These are phyloP conservation scores for Diabrotica undecimpunctata DNA, from an alignment of 1,140 invertebrate species.

Conservation along the genomic window DNA sequence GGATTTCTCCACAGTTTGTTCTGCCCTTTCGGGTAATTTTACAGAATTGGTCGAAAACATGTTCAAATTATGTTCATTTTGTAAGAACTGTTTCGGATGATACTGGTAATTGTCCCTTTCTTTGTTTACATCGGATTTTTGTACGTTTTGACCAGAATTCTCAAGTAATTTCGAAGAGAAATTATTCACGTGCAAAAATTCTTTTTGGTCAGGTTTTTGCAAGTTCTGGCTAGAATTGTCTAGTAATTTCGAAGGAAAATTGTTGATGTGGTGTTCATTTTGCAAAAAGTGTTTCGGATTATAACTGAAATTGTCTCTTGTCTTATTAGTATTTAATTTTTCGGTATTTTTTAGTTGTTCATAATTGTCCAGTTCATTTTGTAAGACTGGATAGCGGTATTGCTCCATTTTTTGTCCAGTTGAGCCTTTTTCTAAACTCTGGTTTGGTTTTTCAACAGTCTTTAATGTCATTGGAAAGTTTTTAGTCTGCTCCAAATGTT, in stretches of 20 bases:
- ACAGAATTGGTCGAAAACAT: neutral
- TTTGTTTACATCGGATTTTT: neutral
- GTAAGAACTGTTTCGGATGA: neutral
- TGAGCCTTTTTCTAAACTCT: neutral
- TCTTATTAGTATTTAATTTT: neutral
- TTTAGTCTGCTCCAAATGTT: no score
- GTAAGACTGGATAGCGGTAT: no score
- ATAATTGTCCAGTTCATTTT: no score
- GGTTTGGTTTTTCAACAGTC: no score
- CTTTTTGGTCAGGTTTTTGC: neutral
- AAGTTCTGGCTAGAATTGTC: neutral
- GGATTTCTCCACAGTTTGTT: neutral
- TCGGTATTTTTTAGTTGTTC: neutral
- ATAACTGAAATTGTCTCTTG: neutral
- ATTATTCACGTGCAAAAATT: neutral
- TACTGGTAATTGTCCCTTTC: neutral
- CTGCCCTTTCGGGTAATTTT: neutral
- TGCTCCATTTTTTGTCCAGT: neutral
- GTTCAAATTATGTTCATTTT: neutral
- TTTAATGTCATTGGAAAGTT: no score
- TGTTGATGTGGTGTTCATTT: neutral
- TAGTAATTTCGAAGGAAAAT: neutral
- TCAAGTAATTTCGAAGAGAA: neutral
- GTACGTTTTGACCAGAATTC: neutral
- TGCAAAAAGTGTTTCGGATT: neutral